Base-by-base conservation (phyloP, 2,797 vertebrate genomes). In the Euthynnus affinis region DNA sequence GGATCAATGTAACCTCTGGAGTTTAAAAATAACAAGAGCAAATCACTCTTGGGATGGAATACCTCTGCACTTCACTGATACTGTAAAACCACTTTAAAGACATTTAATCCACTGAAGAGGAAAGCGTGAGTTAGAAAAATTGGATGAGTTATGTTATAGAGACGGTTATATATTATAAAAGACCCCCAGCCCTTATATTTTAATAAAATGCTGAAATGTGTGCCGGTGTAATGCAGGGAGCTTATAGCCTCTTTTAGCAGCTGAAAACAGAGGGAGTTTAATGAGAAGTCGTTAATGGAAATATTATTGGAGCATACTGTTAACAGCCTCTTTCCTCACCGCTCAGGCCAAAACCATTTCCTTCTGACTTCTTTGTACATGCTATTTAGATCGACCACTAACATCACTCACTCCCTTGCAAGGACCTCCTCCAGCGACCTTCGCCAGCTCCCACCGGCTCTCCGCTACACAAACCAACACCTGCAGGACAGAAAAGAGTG, bases 21-120 rank as follows among this genome's bases (percentile, higher is more conserved):
- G 90, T 93, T 91, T 88, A 92, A 91, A 93, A 94, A 93, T 93
- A 94, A 95, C 89, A 91, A 86, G 82, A 86, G 80, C 81, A 83
- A 87, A 89, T 90, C 92, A 91, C 83, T 78, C 83, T 81, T 73
- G 83, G 87, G 83, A 86, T 82, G 83, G 88, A 92, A 89, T 84
- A 91, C 78, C 75, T 87, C 79, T 76, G 83, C 82, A 15, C 73
- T 17, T 62, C 80, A 59, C 70, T 46, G 78, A 88, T 78, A 90
- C 83, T 85, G 87, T 82, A 75, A 84, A 91, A 90, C 80, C 88
- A 89, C 88, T 90, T 78, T 79, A 80, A 78, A 87, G 81, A 82
- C 68, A 79, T 83, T 82, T 89, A 74, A 88, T 83, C 84, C 87
- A 87, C 89, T 86, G 84, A 52, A 75, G 80, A 58, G 70, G 46